Evolutionary conservation across 2,113 vertebrate species (phyloP), one percentile per base, ranked within the genome.

Genomic region (Melanocharis versteri): DNA sequence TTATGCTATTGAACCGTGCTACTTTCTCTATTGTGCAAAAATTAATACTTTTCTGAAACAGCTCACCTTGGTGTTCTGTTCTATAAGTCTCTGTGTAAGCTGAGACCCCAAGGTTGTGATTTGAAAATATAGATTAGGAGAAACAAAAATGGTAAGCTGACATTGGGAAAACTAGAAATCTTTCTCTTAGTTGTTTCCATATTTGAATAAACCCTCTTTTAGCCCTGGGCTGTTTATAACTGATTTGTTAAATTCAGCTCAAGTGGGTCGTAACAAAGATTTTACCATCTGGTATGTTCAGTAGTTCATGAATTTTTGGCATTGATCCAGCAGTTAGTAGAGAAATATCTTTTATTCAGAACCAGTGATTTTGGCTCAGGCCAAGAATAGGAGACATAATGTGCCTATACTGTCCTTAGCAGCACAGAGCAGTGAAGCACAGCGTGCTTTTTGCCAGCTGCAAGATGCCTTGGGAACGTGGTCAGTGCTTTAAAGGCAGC

Each of bases 281-380:
- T 83, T 93, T 94, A 33, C 79, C 89, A 88, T 96, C 91, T 94
- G 95, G 39, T 86, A 75, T 61, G 64, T 94, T 87, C 75, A 90
- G 68, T 92, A 93, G 51, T 83, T 93, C 44, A 64, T 86, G 47
- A 73, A 51, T 83, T 94, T 87, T 86, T 95, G 95, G 85, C 64
- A 60, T 56, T 51, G 30, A 40, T 90, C 64, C 90, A 96, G 58
- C 2, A 0, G 77, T 93, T 77, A 90, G 33, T 65, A 82, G 68
- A 62, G 66, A 86, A 83, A 33, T 86, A 61, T n/a, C 58, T 92
- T 76, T n/a, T 94, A 88, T 75, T 94, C 79, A 58, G 80, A 85
- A 58, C 33, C 31, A 69, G 62, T 50, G 24, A 75, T 88, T 58
- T 83, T 88, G 48, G 26, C 11, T 11, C 31, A 65, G 40, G 54